Evolutionary conservation across 2,113 vertebrate genomes (phyloP).

Genomic region (Apteryx mantelli): DNA sequence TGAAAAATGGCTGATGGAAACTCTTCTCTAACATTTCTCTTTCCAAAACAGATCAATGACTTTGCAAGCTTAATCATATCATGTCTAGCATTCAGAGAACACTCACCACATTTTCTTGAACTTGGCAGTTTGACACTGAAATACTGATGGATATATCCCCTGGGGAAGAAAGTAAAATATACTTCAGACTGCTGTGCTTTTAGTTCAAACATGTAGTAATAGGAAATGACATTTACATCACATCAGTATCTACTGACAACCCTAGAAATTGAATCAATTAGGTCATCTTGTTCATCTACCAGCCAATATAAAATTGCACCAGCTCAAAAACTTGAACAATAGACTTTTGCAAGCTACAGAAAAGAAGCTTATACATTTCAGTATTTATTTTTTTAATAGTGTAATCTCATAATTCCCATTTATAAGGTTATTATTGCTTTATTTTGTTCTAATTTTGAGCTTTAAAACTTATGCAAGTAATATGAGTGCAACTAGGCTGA

Average conservation of each 20-base stretch:
- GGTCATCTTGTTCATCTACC: background rate
- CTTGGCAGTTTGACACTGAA: slow-evolving; percentile 96
- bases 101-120: slow-evolving; percentile 98
- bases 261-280: slow-evolving; percentile 44
- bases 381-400: background rate
- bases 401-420: background rate
- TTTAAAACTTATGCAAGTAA: background rate
- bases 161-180: slow-evolving; percentile 74
- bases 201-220: slow-evolving; percentile 27
- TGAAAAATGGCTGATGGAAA: background rate
- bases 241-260: slow-evolving; percentile 27
- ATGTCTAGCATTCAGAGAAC: slow-evolving; percentile 20
- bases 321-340: background rate
- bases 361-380: background rate
- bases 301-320: background rate
- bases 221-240: slow-evolving; percentile 43
- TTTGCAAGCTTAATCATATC: slow-evolving; percentile 16
- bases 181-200: slow-evolving; percentile 45
- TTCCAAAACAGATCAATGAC: slow-evolving; percentile 40
- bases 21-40: background rate
- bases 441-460: background rate
- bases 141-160: slow-evolving; percentile 95
- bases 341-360: background rate
- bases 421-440: background rate
- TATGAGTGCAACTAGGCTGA: background rate